These are phyloP conservation scores for Sarcophaga variegata DNA, from an alignment of 2,888 invertebrate species.

Conservation along the genomic window DNA sequence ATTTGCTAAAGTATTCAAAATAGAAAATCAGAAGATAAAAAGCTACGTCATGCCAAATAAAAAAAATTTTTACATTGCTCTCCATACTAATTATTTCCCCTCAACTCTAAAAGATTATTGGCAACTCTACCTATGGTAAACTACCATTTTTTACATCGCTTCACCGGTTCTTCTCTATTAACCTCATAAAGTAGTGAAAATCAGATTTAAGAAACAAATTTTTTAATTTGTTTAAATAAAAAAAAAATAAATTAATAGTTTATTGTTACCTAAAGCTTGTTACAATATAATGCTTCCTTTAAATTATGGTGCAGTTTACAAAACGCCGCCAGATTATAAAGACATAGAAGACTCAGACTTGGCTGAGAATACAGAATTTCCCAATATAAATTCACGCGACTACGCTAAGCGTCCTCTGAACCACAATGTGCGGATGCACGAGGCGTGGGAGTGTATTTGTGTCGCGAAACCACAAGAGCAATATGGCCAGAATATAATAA, in stretches of 20 bases:
- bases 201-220: not conserved
- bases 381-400: slow-evolving; percentile 80
- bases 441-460: slow-evolving; percentile 77
- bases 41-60: too few relatives aligned
- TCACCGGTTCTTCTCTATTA: slow-evolving; percentile 15
- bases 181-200: not conserved
- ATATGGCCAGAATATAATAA: slow-evolving; percentile 71
- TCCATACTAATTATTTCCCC: too few relatives aligned
- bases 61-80: too few relatives aligned
- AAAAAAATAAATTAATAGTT: too few relatives aligned
- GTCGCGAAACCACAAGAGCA: not conserved
- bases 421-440: slow-evolving; percentile 75
- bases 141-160: slow-evolving; percentile 10
- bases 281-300: slow-evolving; percentile 76
- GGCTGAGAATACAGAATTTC: slow-evolving; percentile 77
- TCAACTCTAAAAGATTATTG: not conserved
- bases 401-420: slow-evolving; percentile 78
- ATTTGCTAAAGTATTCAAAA: too few relatives aligned
- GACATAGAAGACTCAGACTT: slow-evolving; percentile 77
- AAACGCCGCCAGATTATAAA: slow-evolving; percentile 75
- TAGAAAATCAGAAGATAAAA: too few relatives aligned
- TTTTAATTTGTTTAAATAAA: too few relatives aligned
- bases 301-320: slow-evolving; percentile 73
- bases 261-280: too few relatives aligned
- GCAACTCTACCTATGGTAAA: slow-evolving; percentile 6